These are phyloP conservation scores for Alauda arvensis DNA, from an alignment of 2,797 vertebrate species.

Conservation along the genomic window DNA sequence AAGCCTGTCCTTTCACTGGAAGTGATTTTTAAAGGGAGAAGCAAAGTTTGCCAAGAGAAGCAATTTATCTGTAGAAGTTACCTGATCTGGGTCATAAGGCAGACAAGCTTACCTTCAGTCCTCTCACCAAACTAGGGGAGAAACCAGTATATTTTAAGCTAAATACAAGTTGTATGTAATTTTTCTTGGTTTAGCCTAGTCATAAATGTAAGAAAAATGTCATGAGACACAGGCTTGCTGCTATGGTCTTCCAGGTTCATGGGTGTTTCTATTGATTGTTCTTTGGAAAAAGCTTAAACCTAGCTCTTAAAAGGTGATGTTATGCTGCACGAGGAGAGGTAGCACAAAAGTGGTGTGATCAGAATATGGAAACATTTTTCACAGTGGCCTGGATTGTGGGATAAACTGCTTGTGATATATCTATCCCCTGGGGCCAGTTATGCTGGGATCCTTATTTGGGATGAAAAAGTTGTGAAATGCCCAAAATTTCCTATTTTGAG, in stretches of 20 bases:
- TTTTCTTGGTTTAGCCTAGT: neutral
- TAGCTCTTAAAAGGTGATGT: neutral
- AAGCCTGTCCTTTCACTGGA: neutral
- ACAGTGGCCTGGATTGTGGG: neutral
- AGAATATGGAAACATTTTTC: neutral
- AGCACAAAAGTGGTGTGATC: neutral
- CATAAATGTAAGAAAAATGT: neutral
- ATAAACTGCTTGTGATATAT: neutral
- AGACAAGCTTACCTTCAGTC: neutral
- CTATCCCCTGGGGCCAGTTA: neutral
- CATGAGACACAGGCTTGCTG: neutral
- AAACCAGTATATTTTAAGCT: neutral
- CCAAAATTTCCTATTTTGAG: neutral
- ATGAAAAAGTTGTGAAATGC: neutral
- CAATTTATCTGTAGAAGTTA: neutral
- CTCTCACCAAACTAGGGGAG: neutral
- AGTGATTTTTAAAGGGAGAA: neutral
- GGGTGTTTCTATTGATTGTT: neutral
- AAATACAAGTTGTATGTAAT: neutral
- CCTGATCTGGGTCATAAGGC: neutral
- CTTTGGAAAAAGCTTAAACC: neutral
- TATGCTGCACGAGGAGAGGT: neutral
- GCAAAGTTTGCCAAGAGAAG: neutral
- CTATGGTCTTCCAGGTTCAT: neutral
- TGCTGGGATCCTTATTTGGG: neutral